Conservation (phyloP, 2,888 invertebrate genomes). For the Amphipyra tragopoginis region DNA sequence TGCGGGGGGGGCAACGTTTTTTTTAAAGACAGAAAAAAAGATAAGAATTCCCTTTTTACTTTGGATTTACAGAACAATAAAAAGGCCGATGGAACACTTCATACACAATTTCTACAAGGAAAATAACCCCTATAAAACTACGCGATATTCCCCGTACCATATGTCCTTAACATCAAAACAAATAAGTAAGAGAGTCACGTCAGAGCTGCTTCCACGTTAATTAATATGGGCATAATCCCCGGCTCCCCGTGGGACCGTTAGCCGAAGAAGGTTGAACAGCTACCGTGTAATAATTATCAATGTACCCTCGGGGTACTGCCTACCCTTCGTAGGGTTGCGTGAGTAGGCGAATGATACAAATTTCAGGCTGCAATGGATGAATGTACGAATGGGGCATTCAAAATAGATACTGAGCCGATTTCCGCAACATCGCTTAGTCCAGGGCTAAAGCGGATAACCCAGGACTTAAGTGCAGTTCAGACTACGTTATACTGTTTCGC, state of each 20-base stretch:
- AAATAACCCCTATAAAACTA: conserved; percentile 7
- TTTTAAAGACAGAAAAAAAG: too few relatives aligned
- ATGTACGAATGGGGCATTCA: not conserved
- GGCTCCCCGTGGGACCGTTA: conserved; percentile 74
- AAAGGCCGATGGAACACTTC: too few relatives aligned
- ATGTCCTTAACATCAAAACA: conserved; percentile 44
- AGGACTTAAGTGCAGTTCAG: too few relatives aligned
- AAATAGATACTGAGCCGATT: too few relatives aligned
- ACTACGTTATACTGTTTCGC: too few relatives aligned
- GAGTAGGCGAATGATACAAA: conserved; percentile 3
- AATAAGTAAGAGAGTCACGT: conserved; percentile 75
- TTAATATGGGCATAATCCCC: conserved; percentile 78
- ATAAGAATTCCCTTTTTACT: too few relatives aligned
- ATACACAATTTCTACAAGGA: not conserved
- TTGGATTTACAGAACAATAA: too few relatives aligned
- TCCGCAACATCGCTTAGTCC: too few relatives aligned
- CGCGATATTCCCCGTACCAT: not conserved
- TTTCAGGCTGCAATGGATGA: conserved; percentile 1
- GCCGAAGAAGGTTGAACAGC: conserved; percentile 69
- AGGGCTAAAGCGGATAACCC: too few relatives aligned
- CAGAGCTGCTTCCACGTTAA: conserved; percentile 77
- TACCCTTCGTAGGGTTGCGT: conserved; percentile 52
- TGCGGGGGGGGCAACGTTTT: too few relatives aligned
- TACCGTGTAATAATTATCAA: conserved; percentile 88
- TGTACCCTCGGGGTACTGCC: conserved; percentile 80